A percentile compares a stretch with the other conserved stretches of the same genome.
Evolutionary conservation across 2,113 vertebrate genomes (phyloP).

Genomic region (Xiphophorus hellerii): DNA sequence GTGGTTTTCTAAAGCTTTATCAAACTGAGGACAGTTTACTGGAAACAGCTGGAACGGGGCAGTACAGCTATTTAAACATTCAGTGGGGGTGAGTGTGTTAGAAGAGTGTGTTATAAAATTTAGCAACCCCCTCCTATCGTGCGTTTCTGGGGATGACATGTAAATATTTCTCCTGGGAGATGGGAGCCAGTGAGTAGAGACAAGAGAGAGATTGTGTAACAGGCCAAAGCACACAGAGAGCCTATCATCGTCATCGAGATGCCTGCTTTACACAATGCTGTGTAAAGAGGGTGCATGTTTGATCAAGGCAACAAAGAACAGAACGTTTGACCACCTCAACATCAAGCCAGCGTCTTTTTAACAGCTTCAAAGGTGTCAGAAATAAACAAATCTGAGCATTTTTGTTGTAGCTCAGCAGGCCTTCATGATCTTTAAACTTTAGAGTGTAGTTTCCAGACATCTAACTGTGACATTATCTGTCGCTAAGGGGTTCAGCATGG

Average conservation of each 20-base stretch:
- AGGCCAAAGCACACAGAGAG: conserved; percentile 37
- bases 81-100: background rate
- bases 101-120: background rate
- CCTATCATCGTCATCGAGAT: conserved; percentile 46
- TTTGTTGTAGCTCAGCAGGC: background rate
- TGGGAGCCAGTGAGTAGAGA: conserved; percentile 12
- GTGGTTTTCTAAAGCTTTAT: conserved; percentile 46
- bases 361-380: background rate
- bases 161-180: conserved; percentile 20
- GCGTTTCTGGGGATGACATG: conserved; percentile 1
- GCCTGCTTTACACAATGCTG: conserved; percentile 6
- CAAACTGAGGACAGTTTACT: conserved; percentile 44
- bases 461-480: background rate
- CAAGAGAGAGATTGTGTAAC: conserved; percentile 50
- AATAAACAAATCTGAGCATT: background rate
- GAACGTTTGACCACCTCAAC: conserved; percentile 15
- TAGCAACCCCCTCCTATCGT: conserved; percentile 12
- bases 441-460: background rate
- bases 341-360: background rate
- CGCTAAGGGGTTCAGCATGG: background rate
- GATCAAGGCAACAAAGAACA: conserved; percentile 11
- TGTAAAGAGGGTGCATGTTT: conserved; percentile 23
- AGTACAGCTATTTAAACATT: conserved; percentile 18
- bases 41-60: conserved; percentile 31
- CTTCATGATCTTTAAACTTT: background rate